Percentiles rank a stretch among this genome's conserved stretches.
These are phyloP conservation scores for Cheilosia impressa DNA, from an alignment of 2,888 invertebrate genomes.

Conservation along the genomic window DNA sequence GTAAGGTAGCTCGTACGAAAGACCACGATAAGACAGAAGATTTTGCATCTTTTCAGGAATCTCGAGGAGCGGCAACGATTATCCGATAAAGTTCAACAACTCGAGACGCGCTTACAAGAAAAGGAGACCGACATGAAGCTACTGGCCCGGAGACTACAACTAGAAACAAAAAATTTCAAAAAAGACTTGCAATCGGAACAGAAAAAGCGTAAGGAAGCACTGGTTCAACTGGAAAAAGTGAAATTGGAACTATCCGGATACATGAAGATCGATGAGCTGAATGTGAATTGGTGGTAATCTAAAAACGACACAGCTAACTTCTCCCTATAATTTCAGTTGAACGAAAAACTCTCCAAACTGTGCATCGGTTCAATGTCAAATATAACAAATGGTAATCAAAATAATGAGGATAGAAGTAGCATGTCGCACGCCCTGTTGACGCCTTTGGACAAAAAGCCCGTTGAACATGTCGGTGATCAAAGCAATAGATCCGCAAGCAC, in stretches of 20 bases:
- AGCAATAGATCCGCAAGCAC: conserved; percentile 34
- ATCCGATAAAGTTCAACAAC: conserved; percentile 86
- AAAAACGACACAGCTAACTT: neutral
- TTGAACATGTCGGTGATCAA: conserved; percentile 40
- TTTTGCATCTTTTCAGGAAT: conserved; percentile 83
- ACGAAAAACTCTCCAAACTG: conserved; percentile 75
- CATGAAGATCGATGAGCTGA: conserved; percentile 80
- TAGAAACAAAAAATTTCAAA: conserved; percentile 90
- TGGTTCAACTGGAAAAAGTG: conserved; percentile 86
- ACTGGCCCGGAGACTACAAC: conserved; percentile 88
- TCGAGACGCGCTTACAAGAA: conserved; percentile 85
- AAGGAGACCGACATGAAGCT: conserved; percentile 87
- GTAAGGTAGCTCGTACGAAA: conserved; percentile 78
- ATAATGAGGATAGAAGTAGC: conserved; percentile 25
- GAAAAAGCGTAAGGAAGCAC: conserved; percentile 88
- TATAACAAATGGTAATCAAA: conserved; percentile 26
- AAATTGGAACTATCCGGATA: conserved; percentile 81
- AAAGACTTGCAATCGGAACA: conserved; percentile 89
- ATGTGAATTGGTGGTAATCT: conserved; percentile 74
- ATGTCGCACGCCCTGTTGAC: conserved; percentile 15
- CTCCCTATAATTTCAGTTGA: conserved; percentile 58
- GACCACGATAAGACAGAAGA: neutral
- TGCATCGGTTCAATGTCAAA: conserved; percentile 55
- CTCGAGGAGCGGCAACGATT: conserved; percentile 90
- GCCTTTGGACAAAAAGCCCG: conserved; percentile 43